A percentile compares a stretch with the other conserved stretches of the same genome.
Evolutionary conservation across 1,140 invertebrate genomes (phyloP).

Genomic region (Acromyrmex heyeri): DNA sequence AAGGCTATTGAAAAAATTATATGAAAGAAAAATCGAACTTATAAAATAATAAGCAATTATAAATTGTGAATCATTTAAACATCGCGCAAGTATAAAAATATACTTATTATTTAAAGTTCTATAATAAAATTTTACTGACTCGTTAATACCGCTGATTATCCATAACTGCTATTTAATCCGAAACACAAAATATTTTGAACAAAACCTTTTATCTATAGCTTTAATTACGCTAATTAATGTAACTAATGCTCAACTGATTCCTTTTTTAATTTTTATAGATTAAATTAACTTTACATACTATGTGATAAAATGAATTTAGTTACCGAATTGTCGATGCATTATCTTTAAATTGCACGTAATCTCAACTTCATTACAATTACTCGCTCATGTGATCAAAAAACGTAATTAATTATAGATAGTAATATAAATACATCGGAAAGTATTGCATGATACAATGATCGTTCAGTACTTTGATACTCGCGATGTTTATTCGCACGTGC

Average conservation of each 20-base stretch:
- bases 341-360: neutral
- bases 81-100: no score
- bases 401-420: neutral
- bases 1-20: no score
- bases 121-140: neutral
- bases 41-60: no score
- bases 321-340: neutral
- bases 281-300: neutral
- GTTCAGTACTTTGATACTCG: neutral
- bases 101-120: no score
- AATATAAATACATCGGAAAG: neutral
- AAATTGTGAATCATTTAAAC: no score
- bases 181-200: neutral
- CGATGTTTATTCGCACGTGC: neutral
- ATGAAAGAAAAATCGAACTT: no score
- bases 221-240: conserved; percentile 1
- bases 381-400: neutral
- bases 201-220: neutral
- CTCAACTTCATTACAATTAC: neutral
- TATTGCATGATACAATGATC: neutral
- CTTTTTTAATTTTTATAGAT: no score
- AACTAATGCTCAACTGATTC: neutral
- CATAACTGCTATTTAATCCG: neutral
- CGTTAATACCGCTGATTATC: neutral
- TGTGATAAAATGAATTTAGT: neutral